Evolutionary conservation across 2,113 vertebrate genomes (phyloP).

Genomic region (Nibea albiflora): DNA sequence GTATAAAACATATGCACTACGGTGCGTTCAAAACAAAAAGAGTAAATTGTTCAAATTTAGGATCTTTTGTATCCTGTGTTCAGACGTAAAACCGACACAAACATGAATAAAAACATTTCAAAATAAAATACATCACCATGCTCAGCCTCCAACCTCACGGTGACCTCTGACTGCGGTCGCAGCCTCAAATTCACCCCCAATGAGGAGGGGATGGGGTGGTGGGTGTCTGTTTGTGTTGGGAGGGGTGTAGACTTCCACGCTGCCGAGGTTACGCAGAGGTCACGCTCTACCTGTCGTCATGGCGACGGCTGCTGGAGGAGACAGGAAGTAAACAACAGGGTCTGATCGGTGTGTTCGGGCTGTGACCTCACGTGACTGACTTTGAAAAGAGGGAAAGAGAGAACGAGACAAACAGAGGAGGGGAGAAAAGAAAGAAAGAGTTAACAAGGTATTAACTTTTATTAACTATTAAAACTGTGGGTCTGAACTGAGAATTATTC

Average conservation of each 20-base stretch:
- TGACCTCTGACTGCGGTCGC: constrained; percentile 39
- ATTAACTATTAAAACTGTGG: background rate
- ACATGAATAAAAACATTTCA: background rate
- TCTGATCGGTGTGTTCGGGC: background rate
- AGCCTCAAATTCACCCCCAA: constrained; percentile 47
- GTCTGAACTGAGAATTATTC: too few species aligned
- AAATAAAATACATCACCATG: background rate
- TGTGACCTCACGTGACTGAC: background rate
- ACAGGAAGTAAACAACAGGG: constrained; percentile 55
- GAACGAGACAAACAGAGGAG: background rate
- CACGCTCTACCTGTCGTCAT: constrained; percentile 43
- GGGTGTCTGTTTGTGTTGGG: too few species aligned
- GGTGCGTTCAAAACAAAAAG: too few species aligned
- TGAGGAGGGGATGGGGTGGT: background rate
- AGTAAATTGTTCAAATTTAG: too few species aligned
- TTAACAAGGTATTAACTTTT: background rate
- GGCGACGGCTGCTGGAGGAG: constrained; percentile 9
- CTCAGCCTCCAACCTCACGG: constrained; percentile 6
- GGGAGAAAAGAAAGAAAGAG: background rate
- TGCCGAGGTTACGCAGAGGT: constrained; percentile 33
- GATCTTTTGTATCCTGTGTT: too few species aligned
- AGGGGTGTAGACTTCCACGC: constrained; percentile 24
- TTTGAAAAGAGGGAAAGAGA: background rate
- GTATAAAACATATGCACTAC: too few species aligned
- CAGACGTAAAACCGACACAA: background rate